These are phyloP conservation scores for Agapornis roseicollis DNA, from an alignment of 2,113 vertebrate genomes.

Conservation along the genomic window DNA sequence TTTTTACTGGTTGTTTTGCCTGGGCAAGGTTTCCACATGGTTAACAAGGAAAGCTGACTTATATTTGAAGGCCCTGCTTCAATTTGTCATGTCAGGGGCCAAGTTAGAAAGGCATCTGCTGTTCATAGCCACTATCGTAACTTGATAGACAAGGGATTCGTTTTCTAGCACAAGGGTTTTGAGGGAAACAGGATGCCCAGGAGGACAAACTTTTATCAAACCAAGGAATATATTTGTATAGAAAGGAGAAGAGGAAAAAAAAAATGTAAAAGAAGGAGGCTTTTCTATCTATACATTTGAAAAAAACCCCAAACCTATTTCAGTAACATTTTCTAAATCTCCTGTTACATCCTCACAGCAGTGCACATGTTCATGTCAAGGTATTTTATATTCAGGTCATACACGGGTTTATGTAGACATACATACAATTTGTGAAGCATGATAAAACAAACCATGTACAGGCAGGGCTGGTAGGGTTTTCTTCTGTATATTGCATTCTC, in stretches of 20 bases:
- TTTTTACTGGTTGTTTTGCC: neutral
- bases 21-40: neutral
- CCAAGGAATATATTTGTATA: neutral
- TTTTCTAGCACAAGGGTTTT: neutral
- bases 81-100: neutral
- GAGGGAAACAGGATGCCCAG: neutral
- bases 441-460: neutral
- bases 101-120: neutral
- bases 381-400: neutral
- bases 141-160: neutral
- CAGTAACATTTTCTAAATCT: neutral
- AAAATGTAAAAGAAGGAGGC: neutral
- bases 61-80: neutral
- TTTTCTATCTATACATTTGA: neutral
- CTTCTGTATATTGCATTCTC: neutral
- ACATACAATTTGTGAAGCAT: neutral
- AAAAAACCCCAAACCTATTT: neutral
- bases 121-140: neutral
- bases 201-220: neutral
- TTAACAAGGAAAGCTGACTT: conserved; percentile 27
- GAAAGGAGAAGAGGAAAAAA: neutral
- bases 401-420: neutral
- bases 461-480: neutral
- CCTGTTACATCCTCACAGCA: neutral
- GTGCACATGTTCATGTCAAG: neutral